These are phyloP conservation scores for Isurus oxyrinchus DNA, from an alignment of 2,113 vertebrate genomes.

Conservation along the genomic window DNA sequence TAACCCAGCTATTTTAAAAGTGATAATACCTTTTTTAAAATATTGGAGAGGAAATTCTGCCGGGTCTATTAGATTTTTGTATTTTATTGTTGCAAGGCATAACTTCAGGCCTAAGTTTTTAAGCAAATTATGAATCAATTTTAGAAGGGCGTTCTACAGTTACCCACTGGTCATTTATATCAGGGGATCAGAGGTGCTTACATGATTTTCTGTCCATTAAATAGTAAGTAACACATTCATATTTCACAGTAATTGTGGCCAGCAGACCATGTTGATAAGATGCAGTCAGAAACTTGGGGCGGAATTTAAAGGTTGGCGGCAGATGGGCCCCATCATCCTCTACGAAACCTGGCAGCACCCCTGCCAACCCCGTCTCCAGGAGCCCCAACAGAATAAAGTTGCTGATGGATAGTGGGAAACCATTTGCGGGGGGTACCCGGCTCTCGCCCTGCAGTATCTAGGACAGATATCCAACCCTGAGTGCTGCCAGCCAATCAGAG, in stretches of 20 bases:
- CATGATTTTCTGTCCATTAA: slow-evolving; percentile 5
- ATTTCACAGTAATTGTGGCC: neutral
- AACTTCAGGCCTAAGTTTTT: neutral
- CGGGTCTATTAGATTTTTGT: neutral
- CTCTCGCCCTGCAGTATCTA: no score
- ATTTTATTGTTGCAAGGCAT: neutral
- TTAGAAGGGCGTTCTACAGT: neutral
- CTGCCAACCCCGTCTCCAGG: neutral
- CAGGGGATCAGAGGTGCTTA: neutral
- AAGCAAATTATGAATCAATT: neutral
- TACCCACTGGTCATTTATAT: neutral
- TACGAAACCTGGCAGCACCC: neutral
- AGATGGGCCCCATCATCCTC: no score
- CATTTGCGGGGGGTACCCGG: no score
- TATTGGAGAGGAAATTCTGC: neutral
- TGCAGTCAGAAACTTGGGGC: neutral
- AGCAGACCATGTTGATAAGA: neutral
- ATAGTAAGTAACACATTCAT: neutral
- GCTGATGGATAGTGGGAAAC: no score
- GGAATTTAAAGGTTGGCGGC: no score
- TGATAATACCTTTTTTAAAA: neutral
- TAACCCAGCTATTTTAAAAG: neutral
- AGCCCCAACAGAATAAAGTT: neutral
- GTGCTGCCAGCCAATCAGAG: no score
- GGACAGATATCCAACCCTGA: no score